Conservation (phyloP, 2,113 vertebrate species). For the Amia ocellicauda region DNA sequence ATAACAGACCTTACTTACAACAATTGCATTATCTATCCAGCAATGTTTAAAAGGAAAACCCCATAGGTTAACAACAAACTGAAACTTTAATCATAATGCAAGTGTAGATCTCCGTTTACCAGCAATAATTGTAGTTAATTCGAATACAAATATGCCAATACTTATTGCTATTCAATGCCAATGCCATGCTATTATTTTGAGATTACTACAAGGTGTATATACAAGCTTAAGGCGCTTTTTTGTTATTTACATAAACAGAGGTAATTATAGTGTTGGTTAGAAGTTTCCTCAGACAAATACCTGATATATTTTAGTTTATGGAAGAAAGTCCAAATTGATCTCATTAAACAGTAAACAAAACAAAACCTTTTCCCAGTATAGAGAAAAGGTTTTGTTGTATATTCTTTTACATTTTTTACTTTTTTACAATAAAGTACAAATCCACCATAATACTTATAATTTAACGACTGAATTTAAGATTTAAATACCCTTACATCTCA, state of each 20-base stretch:
- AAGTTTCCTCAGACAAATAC: conserved; percentile 8
- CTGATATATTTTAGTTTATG: conserved; percentile 11
- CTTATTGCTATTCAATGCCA: conserved; percentile 1
- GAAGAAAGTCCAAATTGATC: not conserved
- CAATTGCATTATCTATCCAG: too few species aligned
- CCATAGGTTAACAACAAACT: too few species aligned
- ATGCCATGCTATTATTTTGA: not conserved
- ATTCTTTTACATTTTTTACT: too few species aligned
- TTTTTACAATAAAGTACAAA: too few species aligned
- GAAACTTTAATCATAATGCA: not conserved
- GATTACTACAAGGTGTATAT: not conserved
- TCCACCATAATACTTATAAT: too few species aligned
- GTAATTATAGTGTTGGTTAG: conserved; percentile 1
- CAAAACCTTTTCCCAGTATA: conserved; percentile 2
- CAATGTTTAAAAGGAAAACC: too few species aligned
- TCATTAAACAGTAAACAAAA: conserved; percentile 2
- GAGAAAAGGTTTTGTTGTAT: too few species aligned
- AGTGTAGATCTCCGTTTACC: not conserved
- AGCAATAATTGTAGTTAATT: not conserved
- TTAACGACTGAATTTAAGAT: too few species aligned
- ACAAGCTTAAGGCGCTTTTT: not conserved
- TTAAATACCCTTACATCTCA: too few species aligned
- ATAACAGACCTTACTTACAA: too few species aligned
- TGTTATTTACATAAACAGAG: not conserved
- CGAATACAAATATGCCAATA: conserved; percentile 10